These are phyloP conservation scores for Drosophila lini DNA, from an alignment of 1,140 invertebrate genomes.

Conservation along the genomic window DNA sequence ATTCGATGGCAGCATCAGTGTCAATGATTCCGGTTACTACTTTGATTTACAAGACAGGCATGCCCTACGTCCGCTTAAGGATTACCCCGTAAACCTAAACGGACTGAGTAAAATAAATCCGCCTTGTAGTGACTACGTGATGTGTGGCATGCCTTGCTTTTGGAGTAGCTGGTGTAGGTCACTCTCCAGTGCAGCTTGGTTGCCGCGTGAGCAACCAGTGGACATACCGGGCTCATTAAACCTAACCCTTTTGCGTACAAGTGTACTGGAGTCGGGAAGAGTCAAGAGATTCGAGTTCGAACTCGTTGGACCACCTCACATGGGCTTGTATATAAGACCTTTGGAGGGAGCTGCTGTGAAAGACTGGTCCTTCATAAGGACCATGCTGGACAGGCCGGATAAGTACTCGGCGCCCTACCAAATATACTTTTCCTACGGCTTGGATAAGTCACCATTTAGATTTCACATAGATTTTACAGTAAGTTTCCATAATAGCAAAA, in stretches of 20 bases:
- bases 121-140: constrained; percentile 88
- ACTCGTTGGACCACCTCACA: constrained; percentile 88
- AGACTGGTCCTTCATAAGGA: constrained; percentile 87
- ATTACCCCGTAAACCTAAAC: constrained; percentile 69
- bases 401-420: constrained; percentile 88
- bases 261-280: constrained; percentile 7
- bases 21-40: constrained; percentile 88
- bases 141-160: constrained; percentile 88
- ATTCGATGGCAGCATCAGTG: constrained; percentile 84
- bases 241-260: constrained; percentile 29
- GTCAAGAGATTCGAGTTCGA: constrained; percentile 62
- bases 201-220: constrained; percentile 39
- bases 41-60: constrained; percentile 89
- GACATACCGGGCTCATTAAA: constrained; percentile 15
- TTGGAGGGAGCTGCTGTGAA: constrained; percentile 85
- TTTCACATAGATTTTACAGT: constrained; percentile 88
- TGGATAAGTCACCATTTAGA: constrained; percentile 86
- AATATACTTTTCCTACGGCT: constrained; percentile 88
- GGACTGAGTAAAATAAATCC: constrained; percentile 86
- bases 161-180: constrained; percentile 38
- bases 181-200: constrained; percentile 36
- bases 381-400: constrained; percentile 84
- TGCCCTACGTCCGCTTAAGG: constrained; percentile 86
- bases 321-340: constrained; percentile 89
- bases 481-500: neutral